Conservation (phyloP, 2,797 vertebrate species). For the Periparus ater region DNA sequence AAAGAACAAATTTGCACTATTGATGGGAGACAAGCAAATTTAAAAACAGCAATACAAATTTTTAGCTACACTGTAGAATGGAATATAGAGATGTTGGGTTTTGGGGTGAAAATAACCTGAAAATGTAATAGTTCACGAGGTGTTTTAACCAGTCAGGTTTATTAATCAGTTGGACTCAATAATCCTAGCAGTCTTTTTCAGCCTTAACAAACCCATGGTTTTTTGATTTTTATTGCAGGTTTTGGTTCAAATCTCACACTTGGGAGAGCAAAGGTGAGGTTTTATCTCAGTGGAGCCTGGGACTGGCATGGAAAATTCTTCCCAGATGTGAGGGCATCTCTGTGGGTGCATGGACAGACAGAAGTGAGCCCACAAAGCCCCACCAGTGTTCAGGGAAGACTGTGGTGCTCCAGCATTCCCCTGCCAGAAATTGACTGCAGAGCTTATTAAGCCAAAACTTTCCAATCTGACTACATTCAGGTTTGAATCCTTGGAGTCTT, state of each 20-base stretch:
- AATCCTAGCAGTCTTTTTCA: not conserved
- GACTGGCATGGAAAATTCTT: not conserved
- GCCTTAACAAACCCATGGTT: not conserved
- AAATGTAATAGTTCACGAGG: not conserved
- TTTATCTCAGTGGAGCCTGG: not conserved
- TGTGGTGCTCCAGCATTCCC: rapidly evolving
- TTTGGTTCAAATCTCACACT: not conserved
- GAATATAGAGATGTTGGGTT: not conserved
- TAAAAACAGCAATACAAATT: not conserved
- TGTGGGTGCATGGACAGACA: rapidly evolving
- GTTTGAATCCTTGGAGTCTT: not conserved
- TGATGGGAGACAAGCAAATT: not conserved
- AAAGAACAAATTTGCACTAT: not conserved
- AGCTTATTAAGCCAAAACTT: not conserved
- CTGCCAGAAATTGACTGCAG: not conserved
- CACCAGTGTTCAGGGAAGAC: not conserved
- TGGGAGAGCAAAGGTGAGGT: not conserved
- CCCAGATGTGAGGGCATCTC: not conserved
- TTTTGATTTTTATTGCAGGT: not conserved
- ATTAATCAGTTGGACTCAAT: not conserved
- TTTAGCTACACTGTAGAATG: not conserved
- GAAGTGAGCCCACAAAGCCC: not conserved
- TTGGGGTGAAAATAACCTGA: not conserved
- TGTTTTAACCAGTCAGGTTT: not conserved
- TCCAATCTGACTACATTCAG: not conserved